Percentiles rank a stretch among this genome's conserved stretches.
phyloP scores from a whole-genome alignment of 2,888 invertebrate genomes.

The Hypolimnas misippus region DNA sequence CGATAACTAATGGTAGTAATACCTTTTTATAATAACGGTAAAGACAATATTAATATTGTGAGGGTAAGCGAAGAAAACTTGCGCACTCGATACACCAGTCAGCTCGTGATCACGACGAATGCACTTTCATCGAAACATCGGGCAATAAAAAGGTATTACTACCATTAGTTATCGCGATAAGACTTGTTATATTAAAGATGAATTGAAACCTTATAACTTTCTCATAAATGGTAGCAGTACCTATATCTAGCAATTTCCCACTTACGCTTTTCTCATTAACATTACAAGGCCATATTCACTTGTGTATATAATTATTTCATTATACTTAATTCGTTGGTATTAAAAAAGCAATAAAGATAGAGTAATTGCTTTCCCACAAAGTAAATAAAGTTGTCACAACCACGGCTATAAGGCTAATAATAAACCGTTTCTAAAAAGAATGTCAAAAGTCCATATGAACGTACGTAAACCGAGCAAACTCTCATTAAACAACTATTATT shows the following conservation, averaged over 20 bases:
- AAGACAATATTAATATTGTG: too few species aligned
- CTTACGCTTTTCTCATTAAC: background rate
- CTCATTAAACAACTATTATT: constrained; percentile 36
- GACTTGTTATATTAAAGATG: too few species aligned
- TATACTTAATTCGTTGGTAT: constrained; percentile 23
- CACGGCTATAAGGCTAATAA: constrained; percentile 37
- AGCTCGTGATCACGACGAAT: too few species aligned
- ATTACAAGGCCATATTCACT: background rate
- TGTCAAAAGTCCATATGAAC: constrained; percentile 26
- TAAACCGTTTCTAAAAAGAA: constrained; percentile 36
- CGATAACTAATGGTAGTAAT: too few species aligned
- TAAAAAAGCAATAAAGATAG: constrained; percentile 36
- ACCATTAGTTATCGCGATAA: too few species aligned
- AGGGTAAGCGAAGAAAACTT: too few species aligned
- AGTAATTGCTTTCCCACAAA: constrained; percentile 28
- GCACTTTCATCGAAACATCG: too few species aligned
- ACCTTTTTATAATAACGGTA: too few species aligned
- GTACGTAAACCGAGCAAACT: constrained; percentile 35
- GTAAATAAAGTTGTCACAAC: constrained; percentile 34
- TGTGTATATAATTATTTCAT: constrained; percentile 1
- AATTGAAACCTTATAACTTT: too few species aligned
- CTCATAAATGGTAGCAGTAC: too few species aligned
- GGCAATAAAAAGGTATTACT: too few species aligned
- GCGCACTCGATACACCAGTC: too few species aligned
- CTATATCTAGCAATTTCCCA: background rate